These are phyloP conservation scores for Phocoena phocoena DNA, from an alignment of 2,113 vertebrate genomes.

Conservation along the genomic window DNA sequence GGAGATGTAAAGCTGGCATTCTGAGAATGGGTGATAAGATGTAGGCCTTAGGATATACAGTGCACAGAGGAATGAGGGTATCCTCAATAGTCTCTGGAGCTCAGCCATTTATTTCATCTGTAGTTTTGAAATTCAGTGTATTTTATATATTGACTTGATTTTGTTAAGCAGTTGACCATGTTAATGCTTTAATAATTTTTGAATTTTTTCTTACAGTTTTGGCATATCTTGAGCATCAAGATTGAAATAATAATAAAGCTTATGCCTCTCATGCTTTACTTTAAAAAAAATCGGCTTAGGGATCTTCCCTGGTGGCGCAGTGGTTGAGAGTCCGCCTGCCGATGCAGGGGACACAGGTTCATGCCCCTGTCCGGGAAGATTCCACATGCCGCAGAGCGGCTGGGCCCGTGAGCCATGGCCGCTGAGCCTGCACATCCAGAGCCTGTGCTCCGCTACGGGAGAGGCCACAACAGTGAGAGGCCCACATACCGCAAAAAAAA, in stretches of 20 bases:
- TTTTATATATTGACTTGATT: background rate
- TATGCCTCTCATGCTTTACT: background rate
- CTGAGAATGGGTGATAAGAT: background rate
- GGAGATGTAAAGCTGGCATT: background rate
- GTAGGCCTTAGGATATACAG: background rate
- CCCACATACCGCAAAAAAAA: background rate
- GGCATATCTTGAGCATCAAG: background rate
- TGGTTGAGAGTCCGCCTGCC: too few species aligned
- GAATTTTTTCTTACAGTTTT: background rate
- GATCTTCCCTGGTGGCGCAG: too few species aligned
- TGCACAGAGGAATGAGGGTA: background rate
- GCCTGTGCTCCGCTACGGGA: too few species aligned
- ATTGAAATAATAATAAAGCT: constrained; percentile 35
- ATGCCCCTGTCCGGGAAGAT: too few species aligned
- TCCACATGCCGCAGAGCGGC: too few species aligned
- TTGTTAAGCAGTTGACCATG: constrained; percentile 25
- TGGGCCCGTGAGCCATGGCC: too few species aligned
- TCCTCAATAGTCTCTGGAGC: background rate
- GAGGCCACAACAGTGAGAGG: too few species aligned
- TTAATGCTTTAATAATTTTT: constrained; percentile 11
- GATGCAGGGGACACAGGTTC: too few species aligned
- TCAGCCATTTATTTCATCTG: background rate
- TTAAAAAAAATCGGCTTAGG: constrained; percentile 27
- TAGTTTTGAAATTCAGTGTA: constrained; percentile 23
- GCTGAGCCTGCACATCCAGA: too few species aligned